Conservation (phyloP, 1,140 invertebrate genomes). For the Wasmannia auropunctata region DNA sequence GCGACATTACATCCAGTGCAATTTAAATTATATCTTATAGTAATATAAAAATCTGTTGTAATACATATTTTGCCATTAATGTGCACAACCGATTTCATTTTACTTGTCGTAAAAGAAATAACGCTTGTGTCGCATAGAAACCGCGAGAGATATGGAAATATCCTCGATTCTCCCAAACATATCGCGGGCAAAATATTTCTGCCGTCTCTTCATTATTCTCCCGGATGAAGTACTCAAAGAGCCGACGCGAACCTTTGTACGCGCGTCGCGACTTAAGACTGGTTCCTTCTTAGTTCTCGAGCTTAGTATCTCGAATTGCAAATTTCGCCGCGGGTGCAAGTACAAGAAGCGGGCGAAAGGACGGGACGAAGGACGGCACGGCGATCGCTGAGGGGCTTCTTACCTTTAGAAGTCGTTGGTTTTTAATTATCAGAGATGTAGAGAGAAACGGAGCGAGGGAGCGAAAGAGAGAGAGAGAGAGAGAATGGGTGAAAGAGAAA, state of each 20-base stretch:
- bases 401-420: slow-evolving; percentile 47
- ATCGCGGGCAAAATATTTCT: slow-evolving; percentile 36
- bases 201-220: slow-evolving; percentile 63
- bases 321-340: slow-evolving; percentile 73
- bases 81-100: not conserved
- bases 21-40: not conserved
- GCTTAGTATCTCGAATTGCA: slow-evolving; percentile 64
- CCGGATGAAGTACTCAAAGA: slow-evolving; percentile 62
- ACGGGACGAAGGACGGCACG: slow-evolving; percentile 17
- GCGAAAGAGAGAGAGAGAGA: not conserved
- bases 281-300: slow-evolving; percentile 25
- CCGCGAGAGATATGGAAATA: not conserved
- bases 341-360: slow-evolving; percentile 61
- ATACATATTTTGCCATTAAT: not conserved
- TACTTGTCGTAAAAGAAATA: not conserved
- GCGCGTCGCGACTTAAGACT: slow-evolving; percentile 34
- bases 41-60: not conserved
- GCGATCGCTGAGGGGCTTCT: slow-evolving; percentile 42
- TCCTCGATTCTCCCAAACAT: slow-evolving; percentile 16
- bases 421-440: slow-evolving; percentile 26
- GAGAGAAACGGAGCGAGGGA: slow-evolving; percentile 21
- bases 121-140: not conserved
- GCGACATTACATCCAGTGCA: not conserved
- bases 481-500: not conserved
- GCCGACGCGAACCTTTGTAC: slow-evolving; percentile 61